Evolutionary conservation across 2,888 invertebrate genomes (phyloP).

Genomic region (Cyrtodaria siliqua): DNA sequence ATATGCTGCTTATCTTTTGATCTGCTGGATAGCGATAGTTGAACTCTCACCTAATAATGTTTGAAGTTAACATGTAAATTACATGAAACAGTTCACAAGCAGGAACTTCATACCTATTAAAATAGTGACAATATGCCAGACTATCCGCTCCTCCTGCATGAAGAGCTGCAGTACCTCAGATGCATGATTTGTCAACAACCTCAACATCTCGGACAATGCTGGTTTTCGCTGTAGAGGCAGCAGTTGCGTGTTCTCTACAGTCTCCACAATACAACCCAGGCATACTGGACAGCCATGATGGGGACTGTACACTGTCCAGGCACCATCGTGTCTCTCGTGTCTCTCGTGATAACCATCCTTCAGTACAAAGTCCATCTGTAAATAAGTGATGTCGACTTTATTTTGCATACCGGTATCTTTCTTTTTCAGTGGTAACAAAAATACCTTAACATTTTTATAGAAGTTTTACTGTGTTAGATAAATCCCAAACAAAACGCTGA

Average conservation of each 20-base stretch:
- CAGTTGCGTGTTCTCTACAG: conserved; percentile 55
- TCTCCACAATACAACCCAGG: conserved; percentile 69
- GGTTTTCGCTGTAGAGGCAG: conserved; percentile 64
- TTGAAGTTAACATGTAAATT: no score
- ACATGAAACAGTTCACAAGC: no score
- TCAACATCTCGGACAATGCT: conserved; percentile 60
- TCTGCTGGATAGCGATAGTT: no score
- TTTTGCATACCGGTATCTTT: no score
- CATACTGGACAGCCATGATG: conserved; percentile 59
- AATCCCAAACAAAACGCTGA: no score
- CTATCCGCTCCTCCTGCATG: conserved; percentile 54
- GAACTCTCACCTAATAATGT: no score
- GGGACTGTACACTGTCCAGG: conserved; percentile 57
- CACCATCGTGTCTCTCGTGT: conserved; percentile 63
- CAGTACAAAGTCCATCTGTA: conserved; percentile 50
- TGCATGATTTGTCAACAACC: conserved; percentile 52
- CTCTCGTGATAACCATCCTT: conserved; percentile 7
- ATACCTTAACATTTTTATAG: no score
- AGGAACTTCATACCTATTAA: conserved; percentile 67
- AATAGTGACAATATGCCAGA: conserved; percentile 62
- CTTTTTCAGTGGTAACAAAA: no score
- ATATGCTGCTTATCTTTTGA: no score
- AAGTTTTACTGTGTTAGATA: no score
- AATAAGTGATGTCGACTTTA: no score
- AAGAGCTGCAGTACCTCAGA: conserved; percentile 58